These are phyloP conservation scores for Gisinianus flammeolus DNA, from an alignment of 2,888 invertebrate genomes.

Conservation along the genomic window DNA sequence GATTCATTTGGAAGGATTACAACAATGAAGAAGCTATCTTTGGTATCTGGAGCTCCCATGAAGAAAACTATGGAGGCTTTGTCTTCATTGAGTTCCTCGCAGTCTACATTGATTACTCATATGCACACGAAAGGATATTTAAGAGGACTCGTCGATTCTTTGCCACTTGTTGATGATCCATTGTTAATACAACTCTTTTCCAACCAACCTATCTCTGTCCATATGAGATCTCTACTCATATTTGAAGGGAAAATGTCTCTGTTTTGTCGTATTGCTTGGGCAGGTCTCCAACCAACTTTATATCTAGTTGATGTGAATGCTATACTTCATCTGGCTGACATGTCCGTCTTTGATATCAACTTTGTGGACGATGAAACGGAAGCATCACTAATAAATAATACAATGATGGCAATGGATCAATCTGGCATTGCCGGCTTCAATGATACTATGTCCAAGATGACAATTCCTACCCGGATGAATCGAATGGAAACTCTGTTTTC, in stretches of 20 bases:
- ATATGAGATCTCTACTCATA: conserved; percentile 52
- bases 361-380: conserved; percentile 37
- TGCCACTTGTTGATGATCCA: conserved; percentile 50
- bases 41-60: not conserved
- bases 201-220: conserved; percentile 32
- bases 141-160: conserved; percentile 48
- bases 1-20: conserved; percentile 22
- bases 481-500: conserved; percentile 49
- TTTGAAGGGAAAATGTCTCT: conserved; percentile 57
- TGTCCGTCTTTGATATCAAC: conserved; percentile 55
- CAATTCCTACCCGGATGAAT: conserved; percentile 17
- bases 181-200: conserved; percentile 51
- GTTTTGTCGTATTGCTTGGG: conserved; percentile 50
- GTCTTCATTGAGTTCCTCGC: conserved; percentile 23
- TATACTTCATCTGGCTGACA: conserved; percentile 52
- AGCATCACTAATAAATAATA: not conserved
- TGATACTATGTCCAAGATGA: not conserved
- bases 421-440: not conserved
- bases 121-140: conserved; percentile 55
- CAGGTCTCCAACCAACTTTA: conserved; percentile 48
- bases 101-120: conserved; percentile 34
- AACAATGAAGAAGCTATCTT: conserved; percentile 22
- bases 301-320: conserved; percentile 52
- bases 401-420: not conserved
- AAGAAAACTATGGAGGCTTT: conserved; percentile 29